Conservation (phyloP, 1,140 invertebrate species). For the Drosophila pruinosa region DNA sequence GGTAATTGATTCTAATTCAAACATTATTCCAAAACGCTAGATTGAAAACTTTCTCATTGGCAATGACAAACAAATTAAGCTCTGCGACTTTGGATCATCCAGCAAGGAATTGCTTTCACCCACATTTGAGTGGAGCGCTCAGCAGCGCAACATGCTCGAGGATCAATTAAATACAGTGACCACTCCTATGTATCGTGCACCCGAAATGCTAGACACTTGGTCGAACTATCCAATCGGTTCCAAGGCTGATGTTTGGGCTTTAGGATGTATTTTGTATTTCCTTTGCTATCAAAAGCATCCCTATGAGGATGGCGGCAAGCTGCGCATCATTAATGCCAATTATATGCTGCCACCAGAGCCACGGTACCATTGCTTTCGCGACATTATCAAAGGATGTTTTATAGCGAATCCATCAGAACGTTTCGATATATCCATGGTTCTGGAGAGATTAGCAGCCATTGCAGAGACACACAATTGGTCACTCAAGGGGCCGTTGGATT, state of each 20-base stretch:
- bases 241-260: constrained; percentile 96
- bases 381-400: constrained; percentile 94
- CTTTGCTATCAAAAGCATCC: constrained; percentile 97
- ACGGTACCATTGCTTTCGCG: constrained; percentile 92
- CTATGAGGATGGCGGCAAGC: constrained; percentile 98
- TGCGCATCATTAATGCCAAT: constrained; percentile 98
- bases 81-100: constrained; percentile 99
- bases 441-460: constrained; percentile 94
- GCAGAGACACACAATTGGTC: constrained; percentile 92
- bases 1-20: background rate
- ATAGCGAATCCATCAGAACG: constrained; percentile 90
- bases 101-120: constrained; percentile 93
- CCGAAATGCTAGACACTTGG: constrained; percentile 99
- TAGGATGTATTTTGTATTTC: constrained; percentile 97
- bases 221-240: constrained; percentile 96
- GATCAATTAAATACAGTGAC: constrained; percentile 92
- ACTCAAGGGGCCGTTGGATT: constrained; percentile 86
- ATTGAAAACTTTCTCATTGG: constrained; percentile 87
- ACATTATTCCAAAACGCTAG: constrained; percentile 85
- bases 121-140: constrained; percentile 95
- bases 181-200: constrained; percentile 95
- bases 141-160: constrained; percentile 95
- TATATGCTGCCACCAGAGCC: constrained; percentile 93
- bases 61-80: constrained; percentile 92
- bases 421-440: constrained; percentile 89